A percentile compares a stretch with the other conserved stretches of the same genome.
phyloP scores from a whole-genome alignment of 2,888 invertebrate genomes.

The Acutogordius australiensis region DNA sequence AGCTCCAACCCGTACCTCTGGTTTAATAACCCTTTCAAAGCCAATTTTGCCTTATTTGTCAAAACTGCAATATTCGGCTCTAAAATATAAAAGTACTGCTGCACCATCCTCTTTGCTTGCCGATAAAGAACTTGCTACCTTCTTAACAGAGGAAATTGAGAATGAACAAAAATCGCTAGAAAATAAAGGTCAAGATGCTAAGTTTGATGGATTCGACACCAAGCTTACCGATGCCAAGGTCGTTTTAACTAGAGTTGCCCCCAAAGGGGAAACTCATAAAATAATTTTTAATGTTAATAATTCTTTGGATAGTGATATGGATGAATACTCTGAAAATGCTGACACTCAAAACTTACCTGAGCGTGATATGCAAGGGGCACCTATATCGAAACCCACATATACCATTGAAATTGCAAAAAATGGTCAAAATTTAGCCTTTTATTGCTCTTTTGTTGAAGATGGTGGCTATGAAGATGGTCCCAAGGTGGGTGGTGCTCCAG shows the following conservation, averaged over 20 bases:
- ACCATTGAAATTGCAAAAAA: constrained; percentile 2
- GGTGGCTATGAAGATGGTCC: background rate
- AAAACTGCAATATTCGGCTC: too few species aligned
- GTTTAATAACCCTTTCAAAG: too few species aligned
- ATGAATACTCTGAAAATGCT: background rate
- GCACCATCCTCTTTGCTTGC: background rate
- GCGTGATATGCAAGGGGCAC: background rate
- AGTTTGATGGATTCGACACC: background rate
- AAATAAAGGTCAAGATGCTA: background rate
- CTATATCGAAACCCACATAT: background rate
- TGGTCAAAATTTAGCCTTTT: background rate
- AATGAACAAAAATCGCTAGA: constrained; percentile 1
- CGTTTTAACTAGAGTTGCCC: background rate
- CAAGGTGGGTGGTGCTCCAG: background rate
- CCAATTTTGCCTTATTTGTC: too few species aligned
- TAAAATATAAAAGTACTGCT: background rate
- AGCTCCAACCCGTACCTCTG: too few species aligned
- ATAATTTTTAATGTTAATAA: constrained; percentile 10
- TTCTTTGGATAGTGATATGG: background rate
- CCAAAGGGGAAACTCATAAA: background rate
- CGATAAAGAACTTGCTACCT: constrained; percentile 5
- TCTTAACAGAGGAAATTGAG: constrained; percentile 7
- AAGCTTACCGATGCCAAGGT: background rate
- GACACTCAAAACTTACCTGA: background rate
- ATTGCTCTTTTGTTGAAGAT: constrained; percentile 3